A percentile compares a stretch with the other conserved stretches of the same genome.
phyloP scores from a whole-genome alignment of 2,113 vertebrate genomes.

The Heloderma charlesbogerti region DNA sequence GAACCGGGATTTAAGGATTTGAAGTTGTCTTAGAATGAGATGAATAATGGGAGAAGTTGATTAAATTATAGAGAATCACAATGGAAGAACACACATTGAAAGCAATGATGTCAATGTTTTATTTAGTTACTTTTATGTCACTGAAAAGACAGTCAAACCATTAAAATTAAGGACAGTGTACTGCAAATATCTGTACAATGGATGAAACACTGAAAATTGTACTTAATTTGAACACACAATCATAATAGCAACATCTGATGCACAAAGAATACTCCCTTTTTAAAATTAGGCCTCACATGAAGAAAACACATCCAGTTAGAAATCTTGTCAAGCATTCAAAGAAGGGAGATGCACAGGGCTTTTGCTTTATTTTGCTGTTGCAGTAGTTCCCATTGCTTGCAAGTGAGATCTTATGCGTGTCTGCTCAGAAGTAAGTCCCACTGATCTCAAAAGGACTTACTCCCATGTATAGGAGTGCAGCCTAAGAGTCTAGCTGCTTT shows the following conservation, averaged over 20 bases:
- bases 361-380: not conserved
- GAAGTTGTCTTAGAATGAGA: not conserved
- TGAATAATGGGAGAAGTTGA: not conserved
- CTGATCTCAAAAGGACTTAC: not conserved
- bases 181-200: conserved; percentile 79
- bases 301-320: conserved; percentile 46
- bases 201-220: conserved; percentile 78
- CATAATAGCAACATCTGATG: conserved; percentile 74
- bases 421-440: not conserved
- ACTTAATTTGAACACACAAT: conserved; percentile 77
- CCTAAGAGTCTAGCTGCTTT: not conserved
- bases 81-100: conserved; percentile 36
- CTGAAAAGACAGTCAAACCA: conserved; percentile 76
- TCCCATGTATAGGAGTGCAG: not conserved
- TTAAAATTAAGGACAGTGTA: conserved; percentile 72
- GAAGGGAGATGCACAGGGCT: not conserved
- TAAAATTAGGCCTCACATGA: conserved; percentile 59
- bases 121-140: conserved; percentile 80
- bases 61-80: conserved; percentile 6
- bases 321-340: conserved; percentile 30
- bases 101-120: conserved; percentile 68
- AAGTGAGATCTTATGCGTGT: not conserved
- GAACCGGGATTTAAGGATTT: not conserved
- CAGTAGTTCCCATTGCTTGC: not conserved
- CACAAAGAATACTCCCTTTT: conserved; percentile 69